These are phyloP conservation scores for Microtus agrestis DNA, from an alignment of 2,797 vertebrate species.

Conservation along the genomic window DNA sequence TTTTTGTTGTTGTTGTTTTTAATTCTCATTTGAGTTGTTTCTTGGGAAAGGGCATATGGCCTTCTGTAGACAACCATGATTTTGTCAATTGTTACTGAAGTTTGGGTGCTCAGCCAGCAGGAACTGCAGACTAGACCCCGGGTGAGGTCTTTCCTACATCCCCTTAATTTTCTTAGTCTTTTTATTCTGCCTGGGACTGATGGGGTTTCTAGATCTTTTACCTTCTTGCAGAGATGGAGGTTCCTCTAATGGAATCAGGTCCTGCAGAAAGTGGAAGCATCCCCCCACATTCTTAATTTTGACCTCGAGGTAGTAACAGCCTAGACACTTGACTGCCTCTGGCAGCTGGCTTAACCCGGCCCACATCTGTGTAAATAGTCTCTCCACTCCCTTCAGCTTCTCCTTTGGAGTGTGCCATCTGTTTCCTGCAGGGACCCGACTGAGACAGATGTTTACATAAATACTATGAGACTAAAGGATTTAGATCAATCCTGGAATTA, in stretches of 20 bases:
- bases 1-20: background rate
- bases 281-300: background rate
- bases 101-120: background rate
- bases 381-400: background rate
- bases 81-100: background rate
- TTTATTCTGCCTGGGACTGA: background rate
- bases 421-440: slow-evolving; percentile 75
- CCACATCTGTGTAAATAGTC: slow-evolving; percentile 59
- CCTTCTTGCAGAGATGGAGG: rapidly evolving
- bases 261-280: rapidly evolving
- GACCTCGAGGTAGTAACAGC: background rate
- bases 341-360: background rate
- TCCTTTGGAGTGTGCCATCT: slow-evolving; percentile 70
- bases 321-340: background rate
- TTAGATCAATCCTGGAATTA: slow-evolving; percentile 82
- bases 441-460: slow-evolving; percentile 84
- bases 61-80: background rate
- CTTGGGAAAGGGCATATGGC: background rate
- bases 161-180: background rate
- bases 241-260: background rate
- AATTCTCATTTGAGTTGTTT: background rate
- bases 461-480: slow-evolving; percentile 81
- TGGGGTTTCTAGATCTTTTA: background rate
- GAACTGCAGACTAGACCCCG: background rate
- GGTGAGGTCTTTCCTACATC: background rate